A percentile compares a stretch with the other conserved stretches of the same genome.
Conservation (phyloP, 1,140 invertebrate species). For the Hesperophylax magnus region DNA sequence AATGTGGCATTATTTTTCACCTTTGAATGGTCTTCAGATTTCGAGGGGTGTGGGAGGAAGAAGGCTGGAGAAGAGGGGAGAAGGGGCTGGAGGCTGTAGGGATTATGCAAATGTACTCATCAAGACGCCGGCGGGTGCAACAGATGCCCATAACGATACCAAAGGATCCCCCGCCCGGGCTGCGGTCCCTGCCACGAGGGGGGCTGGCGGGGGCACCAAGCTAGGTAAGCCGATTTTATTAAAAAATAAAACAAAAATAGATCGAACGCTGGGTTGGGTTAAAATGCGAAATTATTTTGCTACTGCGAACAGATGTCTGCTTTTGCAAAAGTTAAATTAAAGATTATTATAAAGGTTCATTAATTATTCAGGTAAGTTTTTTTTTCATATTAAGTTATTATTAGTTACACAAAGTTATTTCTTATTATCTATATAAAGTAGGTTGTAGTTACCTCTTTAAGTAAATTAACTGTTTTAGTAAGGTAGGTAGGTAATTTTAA, state of each 20-base stretch:
- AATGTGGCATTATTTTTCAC: not conserved
- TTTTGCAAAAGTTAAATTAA: not conserved
- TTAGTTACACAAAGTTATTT: no score
- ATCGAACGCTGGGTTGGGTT: no score
- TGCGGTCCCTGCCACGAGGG: not conserved
- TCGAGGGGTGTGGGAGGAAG: not conserved
- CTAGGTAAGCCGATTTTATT: not conserved
- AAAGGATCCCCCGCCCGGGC: not conserved
- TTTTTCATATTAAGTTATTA: no score
- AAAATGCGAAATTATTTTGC: not conserved
- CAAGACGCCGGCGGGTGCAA: conserved; percentile 40
- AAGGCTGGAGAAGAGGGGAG: not conserved
- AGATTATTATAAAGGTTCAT: not conserved
- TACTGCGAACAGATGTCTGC: not conserved
- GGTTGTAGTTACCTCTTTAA: no score
- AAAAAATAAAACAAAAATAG: not conserved
- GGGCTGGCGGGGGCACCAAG: not conserved
- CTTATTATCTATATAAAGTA: no score
- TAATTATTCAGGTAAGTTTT: no score
- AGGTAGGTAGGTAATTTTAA: no score
- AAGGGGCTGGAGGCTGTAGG: conserved; percentile 4
- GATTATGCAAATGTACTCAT: conserved; percentile 47
- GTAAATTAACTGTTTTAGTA: no score
- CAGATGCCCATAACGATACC: conserved; percentile 45
- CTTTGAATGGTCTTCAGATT: not conserved